A percentile compares a stretch with the other conserved stretches of the same genome.
Conservation (phyloP, 2,113 vertebrate species). For the Oncorhynchus keta region DNA sequence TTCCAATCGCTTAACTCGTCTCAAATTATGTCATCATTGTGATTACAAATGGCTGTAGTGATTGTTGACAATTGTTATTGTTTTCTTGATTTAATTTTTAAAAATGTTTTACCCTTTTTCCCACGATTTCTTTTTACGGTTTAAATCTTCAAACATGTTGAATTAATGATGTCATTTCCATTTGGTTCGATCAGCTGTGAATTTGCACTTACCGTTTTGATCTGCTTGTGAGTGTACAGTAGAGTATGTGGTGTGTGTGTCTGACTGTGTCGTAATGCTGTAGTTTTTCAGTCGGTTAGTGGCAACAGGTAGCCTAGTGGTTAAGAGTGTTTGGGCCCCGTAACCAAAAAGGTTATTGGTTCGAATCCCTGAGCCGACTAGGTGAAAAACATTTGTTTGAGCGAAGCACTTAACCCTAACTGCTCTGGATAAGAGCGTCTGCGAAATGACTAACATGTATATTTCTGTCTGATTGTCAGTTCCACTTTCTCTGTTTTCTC, state of each 20-base stretch:
- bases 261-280: constrained; percentile 50
- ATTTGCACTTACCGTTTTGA: constrained; percentile 57
- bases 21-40: constrained; percentile 46
- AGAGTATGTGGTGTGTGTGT: constrained; percentile 13
- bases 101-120: constrained; percentile 15
- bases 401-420: no score
- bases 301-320: neutral
- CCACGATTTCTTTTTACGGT: constrained; percentile 16
- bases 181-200: constrained; percentile 64
- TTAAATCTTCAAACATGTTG: constrained; percentile 57
- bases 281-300: constrained; percentile 58
- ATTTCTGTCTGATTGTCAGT: constrained; percentile 47
- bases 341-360: no score
- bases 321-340: no score
- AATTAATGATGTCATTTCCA: constrained; percentile 51
- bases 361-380: no score
- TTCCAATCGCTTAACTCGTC: constrained; percentile 60
- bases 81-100: neutral
- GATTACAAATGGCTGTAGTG: constrained; percentile 38
- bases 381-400: no score
- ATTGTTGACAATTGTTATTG: constrained; percentile 12
- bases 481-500: constrained; percentile 24
- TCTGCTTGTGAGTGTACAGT: constrained; percentile 46
- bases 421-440: no score
- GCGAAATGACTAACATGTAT: neutral